A percentile compares a stretch with the other conserved stretches of the same genome.
phyloP scores from a whole-genome alignment of 2,888 invertebrate species.

The Drosophila paranaensis region DNA sequence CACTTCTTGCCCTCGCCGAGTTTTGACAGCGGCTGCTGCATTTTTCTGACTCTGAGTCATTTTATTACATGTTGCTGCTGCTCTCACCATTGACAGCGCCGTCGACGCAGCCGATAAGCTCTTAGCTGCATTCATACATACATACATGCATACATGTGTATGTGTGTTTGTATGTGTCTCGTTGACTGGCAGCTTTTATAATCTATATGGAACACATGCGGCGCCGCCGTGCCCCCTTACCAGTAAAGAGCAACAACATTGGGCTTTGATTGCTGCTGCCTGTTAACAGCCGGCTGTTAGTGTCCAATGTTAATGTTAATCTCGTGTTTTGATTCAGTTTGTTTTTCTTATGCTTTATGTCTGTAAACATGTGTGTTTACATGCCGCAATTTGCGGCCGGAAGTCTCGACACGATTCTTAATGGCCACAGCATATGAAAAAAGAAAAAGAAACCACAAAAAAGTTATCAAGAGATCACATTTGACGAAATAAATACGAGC shows the following conservation, averaged over 20 bases:
- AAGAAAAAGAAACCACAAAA: slow-evolving; percentile 18
- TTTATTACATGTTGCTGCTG: slow-evolving; percentile 42
- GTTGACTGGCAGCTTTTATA: slow-evolving; percentile 51
- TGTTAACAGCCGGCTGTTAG: slow-evolving; percentile 55
- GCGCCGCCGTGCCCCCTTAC: slow-evolving; percentile 23
- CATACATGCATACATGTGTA: background rate
- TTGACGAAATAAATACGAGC: slow-evolving; percentile 2
- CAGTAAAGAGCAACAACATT: slow-evolving; percentile 14
- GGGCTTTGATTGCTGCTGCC: slow-evolving; percentile 28
- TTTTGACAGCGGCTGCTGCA: slow-evolving; percentile 54
- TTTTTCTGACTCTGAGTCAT: slow-evolving; percentile 67
- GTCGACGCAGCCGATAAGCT: slow-evolving; percentile 64
- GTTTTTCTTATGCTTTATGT: slow-evolving; percentile 43
- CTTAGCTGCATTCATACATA: slow-evolving; percentile 36
- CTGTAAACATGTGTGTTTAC: slow-evolving; percentile 73
- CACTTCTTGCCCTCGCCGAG: slow-evolving; percentile 57
- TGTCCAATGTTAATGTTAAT: slow-evolving; percentile 43
- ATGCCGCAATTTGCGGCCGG: slow-evolving; percentile 67
- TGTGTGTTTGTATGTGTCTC: slow-evolving; percentile 4
- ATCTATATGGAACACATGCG: slow-evolving; percentile 69
- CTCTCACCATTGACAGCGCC: slow-evolving; percentile 42
- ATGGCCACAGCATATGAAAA: slow-evolving; percentile 56
- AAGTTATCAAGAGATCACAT: slow-evolving; percentile 24
- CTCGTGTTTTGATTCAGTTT: slow-evolving; percentile 33
- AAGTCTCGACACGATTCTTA: slow-evolving; percentile 64